phyloP scores from a whole-genome alignment of 1,140 invertebrate genomes.

The Solenopsis invicta region DNA sequence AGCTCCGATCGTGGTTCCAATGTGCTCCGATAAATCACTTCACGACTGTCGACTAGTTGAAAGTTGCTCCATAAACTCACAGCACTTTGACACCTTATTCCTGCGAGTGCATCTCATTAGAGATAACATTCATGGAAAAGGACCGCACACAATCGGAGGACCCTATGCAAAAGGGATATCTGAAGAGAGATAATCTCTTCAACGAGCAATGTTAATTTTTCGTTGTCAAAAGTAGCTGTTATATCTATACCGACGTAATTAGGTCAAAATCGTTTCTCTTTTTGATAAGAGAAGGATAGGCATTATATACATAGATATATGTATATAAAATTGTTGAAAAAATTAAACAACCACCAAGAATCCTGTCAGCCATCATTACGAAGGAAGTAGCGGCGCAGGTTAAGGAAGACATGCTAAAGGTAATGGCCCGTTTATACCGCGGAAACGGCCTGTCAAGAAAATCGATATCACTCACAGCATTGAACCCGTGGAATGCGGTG shows the following conservation, averaged over 20 bases:
- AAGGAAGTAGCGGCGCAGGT: conserved; percentile 22
- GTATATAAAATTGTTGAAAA: conserved; percentile 11
- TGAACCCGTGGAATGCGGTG: conserved; percentile 53
- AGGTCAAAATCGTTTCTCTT: background rate
- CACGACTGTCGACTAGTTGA: conserved; percentile 14
- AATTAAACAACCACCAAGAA: conserved; percentile 31
- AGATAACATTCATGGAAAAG: background rate
- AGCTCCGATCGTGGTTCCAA: conserved; percentile 51
- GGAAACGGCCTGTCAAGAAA: conserved; percentile 51
- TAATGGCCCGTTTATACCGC: conserved; percentile 68
- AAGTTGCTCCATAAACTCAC: conserved; percentile 46
- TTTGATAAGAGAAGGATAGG: background rate
- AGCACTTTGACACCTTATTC: conserved; percentile 46
- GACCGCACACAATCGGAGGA: background rate
- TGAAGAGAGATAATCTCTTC: background rate
- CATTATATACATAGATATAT: background rate
- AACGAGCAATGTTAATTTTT: background rate
- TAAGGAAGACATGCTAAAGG: conserved; percentile 67
- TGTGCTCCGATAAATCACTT: conserved; percentile 51
- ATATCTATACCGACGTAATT: background rate
- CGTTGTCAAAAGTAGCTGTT: background rate
- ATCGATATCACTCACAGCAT: conserved; percentile 71
- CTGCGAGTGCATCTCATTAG: conserved; percentile 28
- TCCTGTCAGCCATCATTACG: conserved; percentile 51
- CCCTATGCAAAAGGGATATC: background rate